These are phyloP conservation scores for Misgurnus mizolepis DNA, from an alignment of 2,113 vertebrate species.

Conservation along the genomic window DNA sequence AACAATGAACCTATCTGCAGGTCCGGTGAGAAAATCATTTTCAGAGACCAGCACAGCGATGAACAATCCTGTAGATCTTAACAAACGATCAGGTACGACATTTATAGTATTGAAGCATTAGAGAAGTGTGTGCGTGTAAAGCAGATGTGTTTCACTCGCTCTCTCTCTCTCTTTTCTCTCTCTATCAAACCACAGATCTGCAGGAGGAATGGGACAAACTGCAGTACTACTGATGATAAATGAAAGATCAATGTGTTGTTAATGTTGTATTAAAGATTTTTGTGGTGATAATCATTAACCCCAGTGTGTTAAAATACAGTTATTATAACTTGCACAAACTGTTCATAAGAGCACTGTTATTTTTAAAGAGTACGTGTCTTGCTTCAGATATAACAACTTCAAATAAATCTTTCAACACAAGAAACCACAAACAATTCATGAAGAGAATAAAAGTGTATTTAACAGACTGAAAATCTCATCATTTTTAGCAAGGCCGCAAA, in stretches of 20 bases:
- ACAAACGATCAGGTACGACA: slow-evolving; percentile 62
- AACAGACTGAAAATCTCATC: not conserved
- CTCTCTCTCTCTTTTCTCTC: not conserved
- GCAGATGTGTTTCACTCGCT: not conserved
- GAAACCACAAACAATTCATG: slow-evolving; percentile 57
- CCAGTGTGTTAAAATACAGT: not conserved
- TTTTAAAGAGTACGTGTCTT: slow-evolving; percentile 13
- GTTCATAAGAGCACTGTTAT: not conserved
- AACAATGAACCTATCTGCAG: slow-evolving; percentile 53
- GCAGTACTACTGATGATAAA: slow-evolving; percentile 61
- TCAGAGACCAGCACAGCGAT: slow-evolving; percentile 52
- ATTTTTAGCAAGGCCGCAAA: not conserved
- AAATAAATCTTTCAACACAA: slow-evolving; percentile 42
- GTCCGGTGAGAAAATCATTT: slow-evolving; percentile 51
- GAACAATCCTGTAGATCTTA: slow-evolving; percentile 56
- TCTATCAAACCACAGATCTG: slow-evolving; percentile 65
- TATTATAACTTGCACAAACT: not conserved
- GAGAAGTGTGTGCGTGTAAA: not conserved
- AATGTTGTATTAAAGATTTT: not conserved
- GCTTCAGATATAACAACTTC: not conserved
- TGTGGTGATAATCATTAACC: not conserved
- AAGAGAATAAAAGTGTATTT: slow-evolving; percentile 38
- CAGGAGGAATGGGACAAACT: slow-evolving; percentile 68
- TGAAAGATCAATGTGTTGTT: slow-evolving; percentile 56
- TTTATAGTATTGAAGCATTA: not conserved